Conservation (phyloP, 2,797 vertebrate genomes). For the Crenuchus spilurus region DNA sequence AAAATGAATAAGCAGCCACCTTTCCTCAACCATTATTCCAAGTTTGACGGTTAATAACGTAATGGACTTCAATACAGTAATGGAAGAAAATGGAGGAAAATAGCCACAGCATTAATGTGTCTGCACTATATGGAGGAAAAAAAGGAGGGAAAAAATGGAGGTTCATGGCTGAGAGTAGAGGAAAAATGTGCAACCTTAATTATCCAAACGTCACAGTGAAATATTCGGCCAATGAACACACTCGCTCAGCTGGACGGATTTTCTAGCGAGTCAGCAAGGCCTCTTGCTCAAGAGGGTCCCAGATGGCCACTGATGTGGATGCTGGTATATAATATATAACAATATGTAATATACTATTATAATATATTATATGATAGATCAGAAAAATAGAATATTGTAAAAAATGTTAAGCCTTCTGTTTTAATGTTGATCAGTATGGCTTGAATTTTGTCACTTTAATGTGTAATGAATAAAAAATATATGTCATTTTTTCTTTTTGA, state of each 20-base stretch:
- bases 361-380: too few relatives aligned
- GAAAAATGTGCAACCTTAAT: constrained; percentile 51
- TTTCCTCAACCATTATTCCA: constrained; percentile 4
- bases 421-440: too few relatives aligned
- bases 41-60: constrained; percentile 26
- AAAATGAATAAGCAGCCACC: neutral
- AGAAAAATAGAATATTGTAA: too few relatives aligned
- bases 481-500: too few relatives aligned
- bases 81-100: constrained; percentile 34
- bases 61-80: constrained; percentile 32
- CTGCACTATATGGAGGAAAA: constrained; percentile 19
- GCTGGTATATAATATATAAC: neutral
- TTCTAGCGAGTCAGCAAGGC: constrained; percentile 24
- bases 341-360: neutral
- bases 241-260: constrained; percentile 11
- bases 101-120: constrained; percentile 27
- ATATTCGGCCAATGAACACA: constrained; percentile 42
- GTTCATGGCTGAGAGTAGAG: constrained; percentile 4
- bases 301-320: neutral
- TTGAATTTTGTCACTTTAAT: too few relatives aligned
- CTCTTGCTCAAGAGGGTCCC: neutral
- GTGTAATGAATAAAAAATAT: too few relatives aligned
- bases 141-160: constrained; percentile 23
- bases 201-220: constrained; percentile 48
- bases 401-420: too few relatives aligned